Evolutionary conservation across 2,113 vertebrate species (phyloP).

Genomic region (Gobio gobio): DNA sequence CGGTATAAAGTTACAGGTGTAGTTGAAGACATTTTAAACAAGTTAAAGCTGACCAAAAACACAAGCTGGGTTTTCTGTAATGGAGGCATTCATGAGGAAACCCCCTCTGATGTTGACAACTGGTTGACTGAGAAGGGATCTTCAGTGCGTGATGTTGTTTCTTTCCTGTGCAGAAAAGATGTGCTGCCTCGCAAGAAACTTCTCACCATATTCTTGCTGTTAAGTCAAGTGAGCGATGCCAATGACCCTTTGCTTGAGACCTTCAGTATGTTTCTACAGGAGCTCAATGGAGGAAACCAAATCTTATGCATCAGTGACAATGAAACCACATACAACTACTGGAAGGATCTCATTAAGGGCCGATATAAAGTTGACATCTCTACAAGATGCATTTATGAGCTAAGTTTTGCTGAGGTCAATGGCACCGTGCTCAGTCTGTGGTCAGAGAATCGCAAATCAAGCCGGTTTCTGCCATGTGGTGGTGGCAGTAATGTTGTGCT

Average conservation of each 20-base stretch:
- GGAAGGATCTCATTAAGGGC: conserved; percentile 73
- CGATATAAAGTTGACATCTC: conserved; percentile 68
- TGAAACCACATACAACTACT: conserved; percentile 69
- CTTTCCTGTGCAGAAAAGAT: conserved; percentile 81
- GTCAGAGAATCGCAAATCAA: conserved; percentile 73
- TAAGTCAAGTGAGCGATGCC: conserved; percentile 75
- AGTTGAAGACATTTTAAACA: conserved; percentile 70
- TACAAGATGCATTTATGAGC: conserved; percentile 75
- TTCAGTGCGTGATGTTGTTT: conserved; percentile 77
- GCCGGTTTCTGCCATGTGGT: conserved; percentile 74
- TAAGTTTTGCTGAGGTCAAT: conserved; percentile 79
- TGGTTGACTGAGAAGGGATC: conserved; percentile 77
- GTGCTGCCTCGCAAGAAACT: conserved; percentile 77
- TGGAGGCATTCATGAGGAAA: conserved; percentile 64
- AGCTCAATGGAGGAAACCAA: conserved; percentile 76
- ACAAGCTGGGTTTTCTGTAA: conserved; percentile 88
- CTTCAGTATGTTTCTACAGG: conserved; percentile 80
- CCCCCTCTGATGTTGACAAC: conserved; percentile 67
- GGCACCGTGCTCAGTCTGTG: conserved; percentile 80
- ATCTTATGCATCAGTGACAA: conserved; percentile 81
- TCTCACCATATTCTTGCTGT: conserved; percentile 82
- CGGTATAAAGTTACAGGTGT: conserved; percentile 75
- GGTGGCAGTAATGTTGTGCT: conserved; percentile 70
- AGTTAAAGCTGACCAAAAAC: conserved; percentile 77
- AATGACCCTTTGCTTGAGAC: conserved; percentile 81